phyloP scores from a whole-genome alignment of 2,797 vertebrate species.

The Sciurus carolinensis region DNA sequence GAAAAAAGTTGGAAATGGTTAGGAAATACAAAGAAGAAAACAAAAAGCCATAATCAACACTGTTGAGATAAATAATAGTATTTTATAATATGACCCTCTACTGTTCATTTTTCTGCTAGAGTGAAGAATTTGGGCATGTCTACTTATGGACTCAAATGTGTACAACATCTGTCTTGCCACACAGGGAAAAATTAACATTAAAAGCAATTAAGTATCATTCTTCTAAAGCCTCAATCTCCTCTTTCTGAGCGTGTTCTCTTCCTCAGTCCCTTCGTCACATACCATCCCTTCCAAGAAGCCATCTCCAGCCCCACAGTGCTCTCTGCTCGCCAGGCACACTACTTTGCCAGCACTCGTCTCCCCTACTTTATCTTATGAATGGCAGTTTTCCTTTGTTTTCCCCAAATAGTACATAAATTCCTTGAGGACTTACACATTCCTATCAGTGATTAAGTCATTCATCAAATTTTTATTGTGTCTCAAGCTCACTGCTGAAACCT shows the following conservation, averaged over 20 bases:
- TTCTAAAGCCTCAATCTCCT: background rate
- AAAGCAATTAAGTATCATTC: background rate
- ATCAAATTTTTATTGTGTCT: background rate
- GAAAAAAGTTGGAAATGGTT: conserved; percentile 30
- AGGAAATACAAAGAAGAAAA: background rate
- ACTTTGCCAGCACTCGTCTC: background rate
- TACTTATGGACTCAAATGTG: background rate
- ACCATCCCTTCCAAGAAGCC: background rate
- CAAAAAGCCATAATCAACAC: background rate
- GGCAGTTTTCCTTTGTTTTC: background rate
- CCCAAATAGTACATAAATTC: background rate
- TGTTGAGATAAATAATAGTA: background rate
- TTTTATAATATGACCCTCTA: background rate
- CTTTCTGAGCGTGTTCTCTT: conserved; percentile 35
- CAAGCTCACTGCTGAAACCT: conserved; percentile 9
- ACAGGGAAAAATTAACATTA: background rate
- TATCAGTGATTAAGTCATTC: background rate
- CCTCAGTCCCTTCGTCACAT: background rate
- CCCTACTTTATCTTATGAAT: background rate
- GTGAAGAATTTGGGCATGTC: background rate
- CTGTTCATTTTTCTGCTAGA: background rate
- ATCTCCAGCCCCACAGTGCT: background rate
- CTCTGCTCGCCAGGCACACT: background rate
- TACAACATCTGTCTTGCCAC: background rate
- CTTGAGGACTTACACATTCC: background rate